A percentile compares a stretch with the other conserved stretches of the same genome.
These are phyloP conservation scores for Xenops minutus DNA, from an alignment of 2,797 vertebrate species.

Conservation along the genomic window DNA sequence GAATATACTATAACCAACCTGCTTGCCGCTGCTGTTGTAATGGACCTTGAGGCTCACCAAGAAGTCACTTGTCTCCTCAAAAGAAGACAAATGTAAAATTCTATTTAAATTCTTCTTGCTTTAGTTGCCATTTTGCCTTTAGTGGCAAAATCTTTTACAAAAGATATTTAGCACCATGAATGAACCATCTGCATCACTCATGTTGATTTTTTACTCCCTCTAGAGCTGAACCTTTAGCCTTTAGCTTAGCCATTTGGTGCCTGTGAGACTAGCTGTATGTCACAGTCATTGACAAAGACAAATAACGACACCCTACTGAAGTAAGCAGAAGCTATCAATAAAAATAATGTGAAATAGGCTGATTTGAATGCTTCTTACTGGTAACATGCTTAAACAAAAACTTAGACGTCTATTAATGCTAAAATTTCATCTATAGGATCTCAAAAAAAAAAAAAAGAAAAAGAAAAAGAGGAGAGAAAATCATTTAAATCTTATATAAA, in stretches of 20 bases:
- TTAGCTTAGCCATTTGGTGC: conserved; percentile 51
- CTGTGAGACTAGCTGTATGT: conserved; percentile 50
- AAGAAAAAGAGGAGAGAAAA: background rate
- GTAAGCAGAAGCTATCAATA: conserved; percentile 66
- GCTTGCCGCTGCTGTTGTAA: background rate
- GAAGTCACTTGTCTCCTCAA: background rate
- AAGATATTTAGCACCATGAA: conserved; percentile 5
- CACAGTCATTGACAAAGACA: conserved; percentile 62
- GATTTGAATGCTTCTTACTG: conserved; percentile 4
- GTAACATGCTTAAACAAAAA: background rate
- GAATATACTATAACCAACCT: background rate
- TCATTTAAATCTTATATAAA: background rate
- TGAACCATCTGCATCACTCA: conserved; percentile 25
- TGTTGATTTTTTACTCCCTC: conserved; percentile 26
- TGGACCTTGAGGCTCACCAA: background rate
- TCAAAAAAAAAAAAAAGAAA: background rate
- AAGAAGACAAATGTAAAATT: background rate
- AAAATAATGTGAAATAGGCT: conserved; percentile 38
- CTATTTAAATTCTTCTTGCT: background rate
- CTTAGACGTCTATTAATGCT: background rate
- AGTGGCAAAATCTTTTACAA: background rate
- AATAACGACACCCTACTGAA: conserved; percentile 53
- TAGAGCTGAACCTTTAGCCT: conserved; percentile 45
- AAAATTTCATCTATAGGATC: background rate
- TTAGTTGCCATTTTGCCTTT: conserved; percentile 22